Conservation (phyloP, 2,113 vertebrate genomes). For the Laticauda colubrina region DNA sequence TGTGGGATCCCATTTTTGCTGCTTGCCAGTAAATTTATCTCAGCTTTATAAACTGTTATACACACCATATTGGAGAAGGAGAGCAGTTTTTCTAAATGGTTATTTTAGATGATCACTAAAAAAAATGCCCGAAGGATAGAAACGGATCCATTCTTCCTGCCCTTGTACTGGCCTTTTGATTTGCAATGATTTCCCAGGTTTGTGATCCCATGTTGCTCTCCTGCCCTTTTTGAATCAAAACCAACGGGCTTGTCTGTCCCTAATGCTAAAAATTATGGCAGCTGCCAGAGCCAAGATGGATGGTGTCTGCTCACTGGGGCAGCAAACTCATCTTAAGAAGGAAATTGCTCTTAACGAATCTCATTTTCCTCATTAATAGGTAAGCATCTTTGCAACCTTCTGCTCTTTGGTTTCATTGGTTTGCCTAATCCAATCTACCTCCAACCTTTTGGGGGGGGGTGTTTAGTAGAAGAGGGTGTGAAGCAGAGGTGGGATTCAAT, state of each 20-base stretch:
- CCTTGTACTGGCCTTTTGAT: background rate
- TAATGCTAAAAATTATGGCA: background rate
- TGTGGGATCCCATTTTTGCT: background rate
- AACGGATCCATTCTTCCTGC: background rate
- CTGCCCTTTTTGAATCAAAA: background rate
- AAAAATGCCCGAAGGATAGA: background rate
- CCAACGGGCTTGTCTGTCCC: background rate
- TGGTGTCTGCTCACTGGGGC: background rate
- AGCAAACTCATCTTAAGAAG: background rate
- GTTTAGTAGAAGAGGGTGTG: background rate
- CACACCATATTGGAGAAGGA: background rate
- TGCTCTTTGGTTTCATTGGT: background rate
- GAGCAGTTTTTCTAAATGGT: background rate
- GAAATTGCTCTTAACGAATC: constrained; percentile 19
- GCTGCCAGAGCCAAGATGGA: background rate
- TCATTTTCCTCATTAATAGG: constrained; percentile 21
- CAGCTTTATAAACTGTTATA: background rate
- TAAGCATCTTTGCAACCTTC: background rate
- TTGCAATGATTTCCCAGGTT: background rate
- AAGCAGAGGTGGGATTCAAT: no score
- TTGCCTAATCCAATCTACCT: constrained; percentile 8
- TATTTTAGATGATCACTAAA: background rate
- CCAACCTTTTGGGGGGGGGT: background rate
- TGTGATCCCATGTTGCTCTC: background rate
- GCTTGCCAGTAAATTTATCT: background rate